Evolutionary conservation across 1,140 invertebrate species (phyloP).

Genomic region (Scaptomyza graminum): DNA sequence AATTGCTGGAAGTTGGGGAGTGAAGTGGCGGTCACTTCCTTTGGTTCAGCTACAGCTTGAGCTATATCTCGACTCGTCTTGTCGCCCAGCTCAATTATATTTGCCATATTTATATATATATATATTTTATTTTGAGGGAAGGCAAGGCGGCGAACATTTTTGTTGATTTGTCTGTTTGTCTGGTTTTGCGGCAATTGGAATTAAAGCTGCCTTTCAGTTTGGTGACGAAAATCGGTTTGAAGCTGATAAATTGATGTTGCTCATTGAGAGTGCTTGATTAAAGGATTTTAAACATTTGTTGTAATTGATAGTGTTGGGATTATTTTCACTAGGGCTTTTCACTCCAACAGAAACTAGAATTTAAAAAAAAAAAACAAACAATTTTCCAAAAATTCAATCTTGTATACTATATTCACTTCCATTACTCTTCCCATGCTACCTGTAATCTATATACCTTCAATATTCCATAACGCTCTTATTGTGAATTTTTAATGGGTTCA

Average conservation of each 20-base stretch:
- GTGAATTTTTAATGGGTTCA: background rate
- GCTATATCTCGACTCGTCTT: background rate
- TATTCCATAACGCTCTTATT: slow-evolving; percentile 1
- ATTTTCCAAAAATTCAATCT: too few species aligned
- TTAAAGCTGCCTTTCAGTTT: slow-evolving; percentile 48
- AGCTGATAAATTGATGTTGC: slow-evolving; percentile 6
- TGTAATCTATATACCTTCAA: background rate
- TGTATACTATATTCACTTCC: too few species aligned
- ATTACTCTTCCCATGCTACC: background rate
- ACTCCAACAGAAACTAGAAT: too few species aligned
- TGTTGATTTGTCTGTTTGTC: slow-evolving; percentile 41
- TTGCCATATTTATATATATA: slow-evolving; percentile 52
- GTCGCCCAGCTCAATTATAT: slow-evolving; percentile 61
- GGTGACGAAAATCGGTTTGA: slow-evolving; percentile 62
- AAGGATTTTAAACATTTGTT: too few species aligned
- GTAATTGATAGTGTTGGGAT: too few species aligned
- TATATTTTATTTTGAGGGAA: slow-evolving; percentile 23
- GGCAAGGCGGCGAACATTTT: background rate
- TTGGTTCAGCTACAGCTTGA: slow-evolving; percentile 11
- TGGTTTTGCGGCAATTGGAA: slow-evolving; percentile 26
- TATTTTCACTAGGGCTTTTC: too few species aligned
- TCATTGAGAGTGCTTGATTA: too few species aligned
- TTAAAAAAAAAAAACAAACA: too few species aligned
- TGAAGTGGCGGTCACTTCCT: background rate
- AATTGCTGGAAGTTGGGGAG: background rate